These are phyloP conservation scores for Sebastes hopkinsi DNA, from an alignment of 2,797 vertebrate species.

Conservation along the genomic window DNA sequence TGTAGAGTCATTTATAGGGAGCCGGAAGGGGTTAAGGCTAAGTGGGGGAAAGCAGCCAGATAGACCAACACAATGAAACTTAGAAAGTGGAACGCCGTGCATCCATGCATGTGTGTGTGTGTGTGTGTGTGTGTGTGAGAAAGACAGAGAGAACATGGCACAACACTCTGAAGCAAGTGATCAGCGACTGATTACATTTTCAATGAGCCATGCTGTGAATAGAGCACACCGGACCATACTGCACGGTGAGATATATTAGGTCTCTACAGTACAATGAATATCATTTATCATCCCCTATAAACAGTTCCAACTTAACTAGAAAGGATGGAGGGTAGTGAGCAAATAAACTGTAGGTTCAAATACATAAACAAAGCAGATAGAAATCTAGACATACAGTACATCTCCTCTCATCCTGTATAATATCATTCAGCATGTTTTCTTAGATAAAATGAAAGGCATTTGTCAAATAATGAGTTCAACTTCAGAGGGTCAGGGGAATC, in stretches of 20 bases:
- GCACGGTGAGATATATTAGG: constrained; percentile 29
- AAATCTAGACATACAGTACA: background rate
- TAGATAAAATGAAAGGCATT: constrained; percentile 36
- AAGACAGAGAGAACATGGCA: constrained; percentile 19
- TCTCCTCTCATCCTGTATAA: background rate
- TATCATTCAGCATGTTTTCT: constrained; percentile 10
- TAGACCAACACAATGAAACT: constrained; percentile 33
- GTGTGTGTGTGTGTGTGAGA: background rate
- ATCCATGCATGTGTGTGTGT: background rate
- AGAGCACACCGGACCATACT: constrained; percentile 37
- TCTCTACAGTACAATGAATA: constrained; percentile 19
- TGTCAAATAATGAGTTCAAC: constrained; percentile 38
- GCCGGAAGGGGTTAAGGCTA: constrained; percentile 61
- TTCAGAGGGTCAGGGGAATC: constrained; percentile 20
- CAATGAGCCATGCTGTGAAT: constrained; percentile 65
- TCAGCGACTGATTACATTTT: constrained; percentile 70
- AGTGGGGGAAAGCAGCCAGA: constrained; percentile 46
- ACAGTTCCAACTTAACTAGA: constrained; percentile 28
- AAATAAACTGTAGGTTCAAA: constrained; percentile 13
- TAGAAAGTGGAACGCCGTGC: constrained; percentile 11
- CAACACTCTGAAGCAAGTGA: constrained; percentile 54
- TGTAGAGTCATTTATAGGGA: constrained; percentile 43
- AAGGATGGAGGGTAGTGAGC: background rate
- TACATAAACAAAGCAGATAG: background rate
- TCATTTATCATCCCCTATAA: constrained; percentile 55